Percentiles rank a stretch among this genome's conserved stretches.
These are phyloP conservation scores for Marcusenius ussheri DNA, from an alignment of 2,113 vertebrate species.

Conservation along the genomic window DNA sequence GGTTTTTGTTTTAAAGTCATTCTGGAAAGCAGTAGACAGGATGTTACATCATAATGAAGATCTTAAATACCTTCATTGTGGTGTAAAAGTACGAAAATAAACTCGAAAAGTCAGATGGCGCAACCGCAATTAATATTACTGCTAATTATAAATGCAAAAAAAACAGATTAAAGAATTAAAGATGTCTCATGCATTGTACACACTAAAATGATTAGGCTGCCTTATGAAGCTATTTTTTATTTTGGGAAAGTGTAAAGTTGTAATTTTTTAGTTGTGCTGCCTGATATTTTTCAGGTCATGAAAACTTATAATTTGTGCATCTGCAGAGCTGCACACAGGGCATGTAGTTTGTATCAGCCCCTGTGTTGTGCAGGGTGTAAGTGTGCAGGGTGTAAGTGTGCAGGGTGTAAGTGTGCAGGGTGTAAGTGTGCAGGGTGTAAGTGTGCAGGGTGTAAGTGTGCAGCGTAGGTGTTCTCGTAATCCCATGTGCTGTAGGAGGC, in stretches of 20 bases:
- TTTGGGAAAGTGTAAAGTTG: neutral
- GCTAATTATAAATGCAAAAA: too few species aligned
- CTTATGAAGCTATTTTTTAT: neutral
- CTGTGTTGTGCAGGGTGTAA: neutral
- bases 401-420: neutral
- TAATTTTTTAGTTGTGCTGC: neutral
- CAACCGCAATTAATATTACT: too few species aligned
- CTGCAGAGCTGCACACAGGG: neutral
- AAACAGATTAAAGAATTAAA: neutral
- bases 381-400: too few species aligned
- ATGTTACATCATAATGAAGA: too few species aligned
- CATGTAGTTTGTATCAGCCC: neutral
- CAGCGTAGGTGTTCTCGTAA: neutral
- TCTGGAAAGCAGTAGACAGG: too few species aligned
- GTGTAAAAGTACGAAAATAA: too few species aligned
- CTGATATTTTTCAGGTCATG: neutral
- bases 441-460: neutral
- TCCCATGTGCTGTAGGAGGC: neutral
- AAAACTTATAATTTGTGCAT: neutral
- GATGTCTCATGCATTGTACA: neutral
- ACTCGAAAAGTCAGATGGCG: too few species aligned
- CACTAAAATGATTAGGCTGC: neutral
- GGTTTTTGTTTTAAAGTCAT: too few species aligned
- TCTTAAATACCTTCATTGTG: too few species aligned
- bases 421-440: neutral